phyloP scores from a whole-genome alignment of 1,140 invertebrate species.

The Centruroides vittatus region DNA sequence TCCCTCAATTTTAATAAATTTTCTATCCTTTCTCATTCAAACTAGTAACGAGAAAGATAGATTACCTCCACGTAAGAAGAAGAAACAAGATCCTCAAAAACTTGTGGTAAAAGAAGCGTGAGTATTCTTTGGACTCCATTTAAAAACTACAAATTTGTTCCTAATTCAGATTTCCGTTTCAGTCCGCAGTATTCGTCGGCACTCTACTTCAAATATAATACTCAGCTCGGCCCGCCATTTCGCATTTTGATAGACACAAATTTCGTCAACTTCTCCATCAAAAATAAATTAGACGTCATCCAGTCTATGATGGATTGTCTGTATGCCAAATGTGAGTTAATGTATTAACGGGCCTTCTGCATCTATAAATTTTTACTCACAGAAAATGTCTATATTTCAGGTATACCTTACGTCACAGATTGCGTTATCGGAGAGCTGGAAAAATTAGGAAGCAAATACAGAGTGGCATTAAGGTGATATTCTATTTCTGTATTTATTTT shows the following conservation, averaged over 20 bases:
- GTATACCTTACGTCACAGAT: conserved; percentile 93
- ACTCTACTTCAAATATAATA: conserved; percentile 96
- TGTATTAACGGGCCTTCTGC: neutral
- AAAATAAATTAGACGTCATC: conserved; percentile 94
- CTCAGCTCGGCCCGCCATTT: conserved; percentile 95
- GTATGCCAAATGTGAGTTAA: conserved; percentile 78
- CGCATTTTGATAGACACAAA: conserved; percentile 96
- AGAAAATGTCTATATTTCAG: conserved; percentile 25
- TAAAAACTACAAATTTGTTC: neutral
- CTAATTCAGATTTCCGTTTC: conserved; percentile 20
- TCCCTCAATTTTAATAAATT: no score
- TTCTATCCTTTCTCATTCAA: conserved; percentile 10
- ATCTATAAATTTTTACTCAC: neutral
- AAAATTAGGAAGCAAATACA: conserved; percentile 89
- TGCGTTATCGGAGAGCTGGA: conserved; percentile 98
- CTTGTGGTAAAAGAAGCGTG: conserved; percentile 62
- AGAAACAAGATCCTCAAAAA: conserved; percentile 52
- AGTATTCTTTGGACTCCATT: conserved; percentile 22
- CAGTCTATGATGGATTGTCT: conserved; percentile 98
- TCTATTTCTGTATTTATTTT: neutral
- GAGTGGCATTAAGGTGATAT: conserved; percentile 65
- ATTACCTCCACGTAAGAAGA: conserved; percentile 44
- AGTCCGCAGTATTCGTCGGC: conserved; percentile 16
- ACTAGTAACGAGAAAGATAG: conserved; percentile 46
- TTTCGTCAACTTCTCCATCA: conserved; percentile 98